These are phyloP conservation scores for Sussaba pulchella DNA, from an alignment of 2,888 invertebrate species.

Conservation along the genomic window DNA sequence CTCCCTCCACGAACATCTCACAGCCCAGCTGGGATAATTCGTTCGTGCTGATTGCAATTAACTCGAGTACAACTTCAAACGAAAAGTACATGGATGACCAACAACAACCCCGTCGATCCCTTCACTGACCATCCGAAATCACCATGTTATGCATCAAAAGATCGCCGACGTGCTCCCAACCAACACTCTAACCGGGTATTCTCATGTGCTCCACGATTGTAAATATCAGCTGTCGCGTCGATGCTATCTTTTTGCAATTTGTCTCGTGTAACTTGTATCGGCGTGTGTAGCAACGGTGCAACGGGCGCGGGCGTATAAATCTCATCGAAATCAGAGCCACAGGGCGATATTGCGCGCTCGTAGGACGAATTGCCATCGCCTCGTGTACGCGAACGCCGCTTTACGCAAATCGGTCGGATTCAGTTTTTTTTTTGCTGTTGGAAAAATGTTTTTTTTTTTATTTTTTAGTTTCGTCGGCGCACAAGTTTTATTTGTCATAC, in stretches of 20 bases:
- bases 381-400: slow-evolving; percentile 59
- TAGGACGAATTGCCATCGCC: slow-evolving; percentile 61
- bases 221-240: slow-evolving; percentile 62
- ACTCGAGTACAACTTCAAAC: slow-evolving; percentile 17
- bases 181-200: slow-evolving; percentile 2
- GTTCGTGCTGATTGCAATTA: slow-evolving; percentile 38
- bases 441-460: neutral
- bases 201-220: slow-evolving; percentile 38
- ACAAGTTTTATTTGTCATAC: slow-evolving; percentile 25
- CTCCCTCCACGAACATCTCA: slow-evolving; percentile 20
- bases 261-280: slow-evolving; percentile 47
- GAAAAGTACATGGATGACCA: neutral
- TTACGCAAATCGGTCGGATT: slow-evolving; percentile 41
- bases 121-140: neutral
- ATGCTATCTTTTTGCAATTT: slow-evolving; percentile 66
- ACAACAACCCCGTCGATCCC: neutral
- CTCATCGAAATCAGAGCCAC: slow-evolving; percentile 57
- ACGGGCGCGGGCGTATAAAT: slow-evolving; percentile 59
- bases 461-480: neutral
- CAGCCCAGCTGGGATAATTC: neutral
- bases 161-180: slow-evolving; percentile 29
- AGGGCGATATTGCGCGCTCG: slow-evolving; percentile 58
- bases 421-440: slow-evolving; percentile 5
- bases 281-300: slow-evolving; percentile 2
- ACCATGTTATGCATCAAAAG: slow-evolving; percentile 27